Evolutionary conservation across 2,888 invertebrate species (phyloP).

Genomic region (Tachina grossa): DNA sequence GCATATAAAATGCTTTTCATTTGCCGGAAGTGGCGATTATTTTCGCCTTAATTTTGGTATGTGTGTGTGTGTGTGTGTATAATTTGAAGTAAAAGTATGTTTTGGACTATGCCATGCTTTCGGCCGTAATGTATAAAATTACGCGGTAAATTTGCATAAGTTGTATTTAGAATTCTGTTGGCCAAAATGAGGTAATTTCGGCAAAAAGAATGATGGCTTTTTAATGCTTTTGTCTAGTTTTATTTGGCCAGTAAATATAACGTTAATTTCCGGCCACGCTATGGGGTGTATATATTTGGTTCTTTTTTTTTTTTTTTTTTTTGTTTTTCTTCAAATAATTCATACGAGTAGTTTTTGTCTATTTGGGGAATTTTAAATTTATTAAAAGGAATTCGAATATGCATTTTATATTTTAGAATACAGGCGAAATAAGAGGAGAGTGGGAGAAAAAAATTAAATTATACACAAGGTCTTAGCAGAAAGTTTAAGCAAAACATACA

Average conservation of each 20-base stretch:
- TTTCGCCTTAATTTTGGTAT: slow-evolving; percentile 62
- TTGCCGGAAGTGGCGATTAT: slow-evolving; percentile 72
- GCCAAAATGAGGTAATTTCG: not conserved
- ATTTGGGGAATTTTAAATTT: slow-evolving; percentile 12
- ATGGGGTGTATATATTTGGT: not conserved
- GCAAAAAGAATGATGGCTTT: slow-evolving; percentile 52
- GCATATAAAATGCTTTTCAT: slow-evolving; percentile 20
- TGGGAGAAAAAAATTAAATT: too few relatives aligned
- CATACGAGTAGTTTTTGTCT: slow-evolving; percentile 1
- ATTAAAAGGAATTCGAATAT: slow-evolving; percentile 4
- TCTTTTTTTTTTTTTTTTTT: not conserved
- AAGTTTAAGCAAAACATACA: not conserved
- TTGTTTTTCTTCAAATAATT: not conserved
- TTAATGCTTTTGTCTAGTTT: slow-evolving; percentile 57
- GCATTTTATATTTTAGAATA: too few relatives aligned
- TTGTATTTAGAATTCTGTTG: slow-evolving; percentile 5
- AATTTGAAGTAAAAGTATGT: not conserved
- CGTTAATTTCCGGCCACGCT: slow-evolving; percentile 23
- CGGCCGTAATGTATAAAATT: slow-evolving; percentile 5
- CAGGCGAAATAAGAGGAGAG: too few relatives aligned
- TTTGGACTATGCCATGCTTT: not conserved
- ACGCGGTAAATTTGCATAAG: slow-evolving; percentile 26
- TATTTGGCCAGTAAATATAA: slow-evolving; percentile 27
- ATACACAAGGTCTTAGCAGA: not conserved
- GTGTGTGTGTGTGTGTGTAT: slow-evolving; percentile 48